phyloP scores from a whole-genome alignment of 2,888 invertebrate genomes.

The Maniola hyperantus region DNA sequence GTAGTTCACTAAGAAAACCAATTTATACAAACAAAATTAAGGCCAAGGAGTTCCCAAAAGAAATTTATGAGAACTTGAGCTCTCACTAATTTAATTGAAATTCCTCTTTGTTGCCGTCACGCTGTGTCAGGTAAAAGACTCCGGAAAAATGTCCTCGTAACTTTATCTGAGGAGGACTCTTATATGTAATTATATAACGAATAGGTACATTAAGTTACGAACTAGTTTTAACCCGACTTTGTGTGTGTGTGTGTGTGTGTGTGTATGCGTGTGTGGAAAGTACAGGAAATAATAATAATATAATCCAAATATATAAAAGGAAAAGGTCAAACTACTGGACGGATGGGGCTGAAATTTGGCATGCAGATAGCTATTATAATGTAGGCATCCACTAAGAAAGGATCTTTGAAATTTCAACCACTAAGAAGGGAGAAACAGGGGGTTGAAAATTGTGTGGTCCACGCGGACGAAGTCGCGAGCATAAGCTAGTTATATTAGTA shows the following conservation, averaged over 20 bases:
- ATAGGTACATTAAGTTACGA: background rate
- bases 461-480: too few species aligned
- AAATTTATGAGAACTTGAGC: constrained; percentile 13
- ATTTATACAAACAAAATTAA: constrained; percentile 4
- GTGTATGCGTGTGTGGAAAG: too few species aligned
- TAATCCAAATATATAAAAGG: too few species aligned
- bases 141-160: constrained; percentile 3
- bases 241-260: background rate
- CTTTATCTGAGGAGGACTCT: constrained; percentile 4
- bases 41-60: background rate
- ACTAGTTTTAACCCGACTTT: background rate
- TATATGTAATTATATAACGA: background rate
- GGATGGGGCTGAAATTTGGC: too few species aligned
- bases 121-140: background rate
- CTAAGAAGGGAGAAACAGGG: too few species aligned
- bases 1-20: background rate
- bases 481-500: too few species aligned
- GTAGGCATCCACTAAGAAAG: too few species aligned
- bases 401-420: too few species aligned
- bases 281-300: too few species aligned
- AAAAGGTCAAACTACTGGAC: too few species aligned
- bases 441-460: too few species aligned
- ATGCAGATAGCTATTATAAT: too few species aligned
- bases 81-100: constrained; percentile 17
- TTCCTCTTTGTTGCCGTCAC: constrained; percentile 13